Conservation (phyloP, 1,140 invertebrate genomes). For the Mizuhopecten yessoensis region DNA sequence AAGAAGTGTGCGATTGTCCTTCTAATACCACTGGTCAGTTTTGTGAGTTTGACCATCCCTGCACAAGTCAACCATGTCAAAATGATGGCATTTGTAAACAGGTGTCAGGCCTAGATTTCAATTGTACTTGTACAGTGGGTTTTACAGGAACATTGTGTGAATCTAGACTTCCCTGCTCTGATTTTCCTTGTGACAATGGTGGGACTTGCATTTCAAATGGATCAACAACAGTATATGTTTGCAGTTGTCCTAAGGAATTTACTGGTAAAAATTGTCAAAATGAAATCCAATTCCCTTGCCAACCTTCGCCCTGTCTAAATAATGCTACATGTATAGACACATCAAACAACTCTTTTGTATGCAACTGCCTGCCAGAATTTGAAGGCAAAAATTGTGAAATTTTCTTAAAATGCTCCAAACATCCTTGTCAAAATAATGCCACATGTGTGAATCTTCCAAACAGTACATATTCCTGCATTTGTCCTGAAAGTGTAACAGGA, state of each 20-base stretch:
- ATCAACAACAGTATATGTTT: slow-evolving; percentile 87
- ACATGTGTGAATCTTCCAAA: slow-evolving; percentile 84
- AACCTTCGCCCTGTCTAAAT: background rate
- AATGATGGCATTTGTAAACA: background rate
- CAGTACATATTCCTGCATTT: slow-evolving; percentile 57
- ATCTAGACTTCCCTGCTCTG: slow-evolving; percentile 50
- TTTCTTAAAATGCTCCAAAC: slow-evolving; percentile 85
- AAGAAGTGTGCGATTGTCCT: background rate
- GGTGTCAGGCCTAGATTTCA: slow-evolving; percentile 40
- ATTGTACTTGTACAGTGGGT: slow-evolving; percentile 59
- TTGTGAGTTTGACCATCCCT: slow-evolving; percentile 25
- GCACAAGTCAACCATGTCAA: background rate
- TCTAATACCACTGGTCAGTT: background rate
- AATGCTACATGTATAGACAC: slow-evolving; percentile 21
- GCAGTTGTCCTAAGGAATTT: slow-evolving; percentile 84
- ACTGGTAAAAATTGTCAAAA: slow-evolving; percentile 27
- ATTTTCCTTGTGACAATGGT: slow-evolving; percentile 69
- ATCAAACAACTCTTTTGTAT: background rate
- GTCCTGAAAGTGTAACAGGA: slow-evolving; percentile 55
- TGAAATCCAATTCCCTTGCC: background rate
- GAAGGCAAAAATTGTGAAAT: slow-evolving; percentile 86
- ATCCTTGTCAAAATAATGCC: slow-evolving; percentile 96
- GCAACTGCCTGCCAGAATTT: background rate
- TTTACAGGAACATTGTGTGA: slow-evolving; percentile 58
- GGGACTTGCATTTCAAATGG: slow-evolving; percentile 71